Evolutionary conservation across 2,888 invertebrate genomes (phyloP), one percentile per base, ranked within the genome.

Genomic region (Alitta virens): DNA sequence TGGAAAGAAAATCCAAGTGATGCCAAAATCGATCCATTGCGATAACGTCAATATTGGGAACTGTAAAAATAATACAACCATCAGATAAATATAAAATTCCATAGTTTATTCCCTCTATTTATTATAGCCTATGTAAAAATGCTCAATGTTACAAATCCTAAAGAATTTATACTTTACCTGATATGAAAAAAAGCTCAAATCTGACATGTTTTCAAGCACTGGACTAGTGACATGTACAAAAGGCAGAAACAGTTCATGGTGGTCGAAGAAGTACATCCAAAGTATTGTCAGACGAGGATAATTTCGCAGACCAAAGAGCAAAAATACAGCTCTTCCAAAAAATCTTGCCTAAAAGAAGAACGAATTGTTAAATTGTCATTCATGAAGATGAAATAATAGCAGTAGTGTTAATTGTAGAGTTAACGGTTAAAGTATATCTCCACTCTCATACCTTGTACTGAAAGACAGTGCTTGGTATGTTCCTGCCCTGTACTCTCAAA

Each of bases 361-460:
- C n/a, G 54, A 40, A 42, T 9, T 46, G n/a, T n/a, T n/a, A n/a
- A n/a, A n/a, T n/a, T n/a, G n/a, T n/a, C n/a, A n/a, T n/a, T n/a
- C n/a, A n/a, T n/a, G n/a, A n/a, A n/a, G n/a, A n/a, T n/a, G n/a
- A n/a, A n/a, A n/a, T n/a, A n/a, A n/a, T n/a, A n/a, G n/a, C n/a
- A n/a, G n/a, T n/a, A n/a, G n/a, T n/a, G n/a, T n/a, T n/a, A n/a
- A n/a, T n/a, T n/a, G n/a, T n/a, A n/a, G n/a, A n/a, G n/a, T n/a
- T n/a, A n/a, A n/a, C n/a, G n/a, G n/a, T n/a, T n/a, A n/a, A n/a
- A n/a, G n/a, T n/a, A n/a, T n/a, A n/a, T n/a, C n/a, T n/a, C n/a
- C n/a, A n/a, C n/a, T n/a, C n/a, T n/a, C n/a, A n/a, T 65, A 76
- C 77, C 72, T 77, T 77, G 61, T 74, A 75, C 42, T 77, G 76